Evolutionary conservation across 1,140 invertebrate species (phyloP), one percentile per base, ranked within the genome.

Genomic region (Solenopsis invicta): DNA sequence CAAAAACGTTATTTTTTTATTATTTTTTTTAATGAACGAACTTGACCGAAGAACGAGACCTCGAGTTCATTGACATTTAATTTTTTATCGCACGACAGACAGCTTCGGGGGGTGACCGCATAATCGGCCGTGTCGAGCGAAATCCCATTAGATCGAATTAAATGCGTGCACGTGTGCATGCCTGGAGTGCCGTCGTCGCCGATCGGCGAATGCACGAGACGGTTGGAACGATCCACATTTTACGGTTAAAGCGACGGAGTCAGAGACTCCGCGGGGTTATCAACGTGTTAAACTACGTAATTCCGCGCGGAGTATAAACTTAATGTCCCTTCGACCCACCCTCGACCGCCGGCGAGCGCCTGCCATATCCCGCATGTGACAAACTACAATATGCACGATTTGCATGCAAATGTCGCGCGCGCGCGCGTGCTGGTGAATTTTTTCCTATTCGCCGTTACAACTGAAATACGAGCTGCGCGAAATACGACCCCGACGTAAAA

Each of bases 201-300:
- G 56, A 75, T 75, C 29, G 34, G 16, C 21, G 50, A n/a, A 54
- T 54, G 13, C 13, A 24, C 48, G 29, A 72, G 21, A 84, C 13
- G 24, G 21, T 0, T 5, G 56, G 34, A 62, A 64, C 81, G 13
- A 2, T 34, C 24, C n/a, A 48, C 71, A 77, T 77, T 85, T 85
- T 77, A 85, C 45, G 81, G 21, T 64, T 75, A 74, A 85, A 75
- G 71, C 71, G 24, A 21, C 18, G 52, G 29, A 34, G 74, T 82
- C 41, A 41, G 29, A 61, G 86, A 67, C 76, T 82, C 21, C 69
- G 52, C 45, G 41, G n/a, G 86, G 84, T 92, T 93, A 92, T 93
- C 91, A 92, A 89, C 86, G 86, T 88, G 91, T 90, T 92, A 87
- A 93, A 92, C 91, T 91, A 89, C 69, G 86, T 90, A 93, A 92